These are phyloP conservation scores for Euproctis similis DNA, from an alignment of 2,888 invertebrate species.

Conservation along the genomic window DNA sequence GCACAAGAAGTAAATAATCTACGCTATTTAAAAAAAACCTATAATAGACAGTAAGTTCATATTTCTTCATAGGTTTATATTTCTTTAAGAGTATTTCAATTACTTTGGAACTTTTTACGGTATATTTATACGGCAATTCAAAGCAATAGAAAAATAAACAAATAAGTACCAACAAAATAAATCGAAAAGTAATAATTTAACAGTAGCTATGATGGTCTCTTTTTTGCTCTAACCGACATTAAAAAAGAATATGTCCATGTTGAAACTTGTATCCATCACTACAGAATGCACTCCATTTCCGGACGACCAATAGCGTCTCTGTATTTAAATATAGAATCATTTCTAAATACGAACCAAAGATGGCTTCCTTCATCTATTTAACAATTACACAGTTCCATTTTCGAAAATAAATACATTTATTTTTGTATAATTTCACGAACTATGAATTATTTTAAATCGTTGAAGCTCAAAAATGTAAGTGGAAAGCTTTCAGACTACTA, in stretches of 20 bases:
- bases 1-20: no score
- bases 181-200: constrained; percentile 13
- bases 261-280: constrained; percentile 26
- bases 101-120: no score
- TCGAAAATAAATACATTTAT: constrained; percentile 10
- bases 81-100: no score
- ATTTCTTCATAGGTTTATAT: no score
- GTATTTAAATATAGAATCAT: constrained; percentile 44
- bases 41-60: no score
- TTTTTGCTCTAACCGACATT: constrained; percentile 10
- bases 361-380: constrained; percentile 15
- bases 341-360: constrained; percentile 24
- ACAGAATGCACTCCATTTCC: constrained; percentile 48
- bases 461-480: constrained; percentile 8
- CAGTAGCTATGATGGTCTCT: constrained; percentile 6
- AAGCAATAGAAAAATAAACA: no score
- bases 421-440: constrained; percentile 12
- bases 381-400: constrained; percentile 21
- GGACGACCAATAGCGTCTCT: constrained; percentile 28
- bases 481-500: constrained; percentile 12
- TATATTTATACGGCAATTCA: no score
- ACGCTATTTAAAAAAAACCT: no score
- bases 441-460: constrained; percentile 9
- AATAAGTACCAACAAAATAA: constrained; percentile 9
- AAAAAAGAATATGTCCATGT: constrained; percentile 19